phyloP scores from a whole-genome alignment of 2,888 invertebrate genomes.

The Synergus itoensis region DNA sequence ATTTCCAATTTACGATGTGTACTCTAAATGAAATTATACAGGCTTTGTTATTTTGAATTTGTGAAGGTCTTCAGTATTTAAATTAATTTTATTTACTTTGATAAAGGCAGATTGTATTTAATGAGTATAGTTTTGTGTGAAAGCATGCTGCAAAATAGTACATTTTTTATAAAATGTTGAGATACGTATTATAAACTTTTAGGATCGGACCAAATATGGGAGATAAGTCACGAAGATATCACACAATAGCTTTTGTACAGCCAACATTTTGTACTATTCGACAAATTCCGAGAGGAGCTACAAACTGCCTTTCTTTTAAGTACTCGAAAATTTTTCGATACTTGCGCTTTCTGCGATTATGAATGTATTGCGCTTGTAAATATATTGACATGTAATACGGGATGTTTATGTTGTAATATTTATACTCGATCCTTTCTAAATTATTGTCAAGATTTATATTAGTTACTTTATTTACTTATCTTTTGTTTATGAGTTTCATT shows the following conservation, averaged over 20 bases:
- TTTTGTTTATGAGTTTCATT: too few species aligned
- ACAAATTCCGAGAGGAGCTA: slow-evolving; percentile 14
- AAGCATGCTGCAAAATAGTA: background rate
- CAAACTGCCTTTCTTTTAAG: slow-evolving; percentile 41
- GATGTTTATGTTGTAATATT: background rate
- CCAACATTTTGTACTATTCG: slow-evolving; percentile 17
- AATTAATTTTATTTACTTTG: background rate
- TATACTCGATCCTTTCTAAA: background rate
- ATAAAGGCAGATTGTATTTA: background rate
- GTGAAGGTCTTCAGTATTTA: slow-evolving; percentile 14
- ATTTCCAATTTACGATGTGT: background rate
- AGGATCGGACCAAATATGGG: slow-evolving; percentile 60
- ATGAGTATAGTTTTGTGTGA: background rate
- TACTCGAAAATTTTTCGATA: slow-evolving; percentile 17
- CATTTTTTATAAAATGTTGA: background rate
- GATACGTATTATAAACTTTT: slow-evolving; percentile 55
- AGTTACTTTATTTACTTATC: background rate
- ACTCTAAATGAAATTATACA: background rate
- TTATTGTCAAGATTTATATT: background rate
- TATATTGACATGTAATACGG: background rate
- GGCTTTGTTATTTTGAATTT: background rate
- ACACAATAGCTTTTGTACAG: slow-evolving; percentile 60
- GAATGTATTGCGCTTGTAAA: background rate
- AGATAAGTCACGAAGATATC: slow-evolving; percentile 61
- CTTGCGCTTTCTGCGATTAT: background rate